These are phyloP conservation scores for Encarsia formosa DNA, from an alignment of 2,888 invertebrate genomes.

Conservation along the genomic window DNA sequence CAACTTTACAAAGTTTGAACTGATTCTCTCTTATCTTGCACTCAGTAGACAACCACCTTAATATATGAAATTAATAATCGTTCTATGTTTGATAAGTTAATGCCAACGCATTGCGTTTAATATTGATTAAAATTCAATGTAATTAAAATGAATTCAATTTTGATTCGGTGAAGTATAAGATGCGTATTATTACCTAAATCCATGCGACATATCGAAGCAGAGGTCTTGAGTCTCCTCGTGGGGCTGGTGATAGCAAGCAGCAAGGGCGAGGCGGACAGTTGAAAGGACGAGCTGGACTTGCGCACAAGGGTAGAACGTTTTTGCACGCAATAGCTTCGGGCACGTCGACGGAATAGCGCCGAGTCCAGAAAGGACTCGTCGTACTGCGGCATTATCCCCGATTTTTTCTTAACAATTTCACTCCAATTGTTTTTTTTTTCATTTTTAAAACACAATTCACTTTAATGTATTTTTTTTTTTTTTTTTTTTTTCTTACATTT, in stretches of 20 bases:
- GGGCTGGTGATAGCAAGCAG: conserved; percentile 46
- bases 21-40: too few species aligned
- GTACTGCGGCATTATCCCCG: conserved; percentile 44
- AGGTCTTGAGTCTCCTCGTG: conserved; percentile 42
- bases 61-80: too few species aligned
- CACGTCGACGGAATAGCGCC: conserved; percentile 46
- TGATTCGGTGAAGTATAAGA: too few species aligned
- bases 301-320: conserved; percentile 40
- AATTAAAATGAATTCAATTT: too few species aligned
- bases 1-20: too few species aligned
- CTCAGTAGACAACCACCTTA: too few species aligned
- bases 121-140: too few species aligned
- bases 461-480: conserved; percentile 3
- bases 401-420: conserved; percentile 15
- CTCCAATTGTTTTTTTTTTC: not conserved
- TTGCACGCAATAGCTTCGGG: conserved; percentile 46
- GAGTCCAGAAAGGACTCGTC: conserved; percentile 48
- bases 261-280: conserved; percentile 44
- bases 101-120: too few species aligned
- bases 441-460: too few species aligned
- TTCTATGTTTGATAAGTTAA: too few species aligned
- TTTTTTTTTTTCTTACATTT: not conserved
- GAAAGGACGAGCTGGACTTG: conserved; percentile 42
- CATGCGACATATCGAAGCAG: conserved; percentile 44
- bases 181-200: too few species aligned